Evolutionary conservation across 2,113 vertebrate species (phyloP), one percentile per base, ranked within the genome.

Genomic region (Larimichthys polyactis): DNA sequence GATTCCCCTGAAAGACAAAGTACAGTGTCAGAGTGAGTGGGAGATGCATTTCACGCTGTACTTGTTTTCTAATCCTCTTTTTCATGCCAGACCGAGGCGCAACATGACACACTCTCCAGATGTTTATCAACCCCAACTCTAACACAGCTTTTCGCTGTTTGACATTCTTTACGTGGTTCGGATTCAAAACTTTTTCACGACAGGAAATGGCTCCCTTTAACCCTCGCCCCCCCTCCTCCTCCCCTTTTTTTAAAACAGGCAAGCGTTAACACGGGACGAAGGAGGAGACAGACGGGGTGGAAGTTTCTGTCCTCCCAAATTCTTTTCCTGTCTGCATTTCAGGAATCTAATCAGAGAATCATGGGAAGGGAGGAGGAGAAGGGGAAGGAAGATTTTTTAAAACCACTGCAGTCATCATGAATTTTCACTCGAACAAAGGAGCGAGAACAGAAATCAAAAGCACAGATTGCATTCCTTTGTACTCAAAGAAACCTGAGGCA

Each of bases 1-100:
- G 97, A 99, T 95, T 99, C 97, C 87, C 98, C 98, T 99, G 79
- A 43, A 94, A 93, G 68, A 85, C 79, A 87, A 65, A 91, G 67
- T n/a, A 85, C 60, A 65, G 11, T 74, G 71, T 4, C 32, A 75
- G 49, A 20, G 52, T 85, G 58, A 81, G 74, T 52, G 22, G 82
- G 19, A 82, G 77, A 83, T 67, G 64, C 58, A 73, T 81, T 87
- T 81, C 78, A 83, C 12, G 46, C 79, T 17, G 2, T 54, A 59
- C 75, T 68, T 17, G 67, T 51, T 81, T 84, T 79, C 16, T 68
- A 60, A 80, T 77, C 69, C n/a, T 43, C 44, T 54, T 73, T 52
- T 60, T 57, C 59, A 85, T 29, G 60, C 52, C 65, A 72, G 68
- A 54, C 32, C 11, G 65, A 67, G 40, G 59, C 17, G 19, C 59